Evolutionary conservation across 2,888 invertebrate species (phyloP).

Genomic region (Cantharis flavilabris): DNA sequence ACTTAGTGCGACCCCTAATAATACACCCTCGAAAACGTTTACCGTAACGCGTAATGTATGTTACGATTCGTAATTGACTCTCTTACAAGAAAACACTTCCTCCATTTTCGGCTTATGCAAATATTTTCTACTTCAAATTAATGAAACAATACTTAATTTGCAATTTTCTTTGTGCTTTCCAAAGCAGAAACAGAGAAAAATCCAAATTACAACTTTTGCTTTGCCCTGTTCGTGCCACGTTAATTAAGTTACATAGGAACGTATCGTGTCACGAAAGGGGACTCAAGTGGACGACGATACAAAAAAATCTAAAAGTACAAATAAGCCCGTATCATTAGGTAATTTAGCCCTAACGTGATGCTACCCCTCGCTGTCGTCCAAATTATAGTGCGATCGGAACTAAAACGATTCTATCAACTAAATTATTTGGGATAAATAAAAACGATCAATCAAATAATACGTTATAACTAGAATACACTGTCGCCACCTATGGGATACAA

Average conservation of each 20-base stretch:
- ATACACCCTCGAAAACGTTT: slow-evolving; percentile 8
- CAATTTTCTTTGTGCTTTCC: neutral
- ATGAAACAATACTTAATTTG: neutral
- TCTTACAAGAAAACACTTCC: neutral
- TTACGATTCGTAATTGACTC: slow-evolving; percentile 13
- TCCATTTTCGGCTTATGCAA: neutral
- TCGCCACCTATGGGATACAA: neutral
- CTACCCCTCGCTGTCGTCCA: neutral
- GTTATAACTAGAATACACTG: too few species aligned
- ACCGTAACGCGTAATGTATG: neutral
- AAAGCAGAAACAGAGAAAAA: neutral
- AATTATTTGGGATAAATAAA: neutral
- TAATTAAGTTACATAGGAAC: neutral
- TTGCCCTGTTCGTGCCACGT: neutral
- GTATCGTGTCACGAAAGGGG: neutral
- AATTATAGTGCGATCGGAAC: neutral
- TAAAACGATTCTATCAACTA: neutral
- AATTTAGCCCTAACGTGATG: neutral
- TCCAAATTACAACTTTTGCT: neutral
- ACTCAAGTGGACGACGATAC: neutral
- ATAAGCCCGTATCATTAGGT: neutral
- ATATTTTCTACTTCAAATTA: neutral
- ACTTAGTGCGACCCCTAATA: slow-evolving; percentile 10
- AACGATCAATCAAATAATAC: too few species aligned
- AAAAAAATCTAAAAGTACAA: neutral